phyloP scores from a whole-genome alignment of 2,113 vertebrate species.

The Gadus macrocephalus region DNA sequence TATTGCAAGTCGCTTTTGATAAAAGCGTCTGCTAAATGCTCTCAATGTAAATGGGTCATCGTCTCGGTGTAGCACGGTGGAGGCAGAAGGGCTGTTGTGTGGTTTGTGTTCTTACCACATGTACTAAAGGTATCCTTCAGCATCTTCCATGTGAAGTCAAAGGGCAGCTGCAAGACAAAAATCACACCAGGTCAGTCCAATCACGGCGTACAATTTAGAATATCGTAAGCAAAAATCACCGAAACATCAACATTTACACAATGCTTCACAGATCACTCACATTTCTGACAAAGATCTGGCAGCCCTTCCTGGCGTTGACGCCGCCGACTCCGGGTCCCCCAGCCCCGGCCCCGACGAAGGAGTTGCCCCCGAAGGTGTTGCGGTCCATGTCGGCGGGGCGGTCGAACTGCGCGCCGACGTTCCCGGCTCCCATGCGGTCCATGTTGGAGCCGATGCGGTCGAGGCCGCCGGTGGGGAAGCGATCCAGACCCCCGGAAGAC shows the following conservation, averaged over 20 bases:
- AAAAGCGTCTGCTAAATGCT: no score
- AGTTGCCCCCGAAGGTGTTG: conserved; percentile 84
- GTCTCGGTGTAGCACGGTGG: no score
- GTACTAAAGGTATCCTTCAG: conserved; percentile 96
- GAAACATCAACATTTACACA: background rate
- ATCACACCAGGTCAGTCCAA: background rate
- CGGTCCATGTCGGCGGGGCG: conserved; percentile 87
- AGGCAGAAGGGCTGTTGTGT: background rate
- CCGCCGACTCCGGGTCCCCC: conserved; percentile 80
- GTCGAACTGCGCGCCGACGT: conserved; percentile 86
- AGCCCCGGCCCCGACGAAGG: conserved; percentile 81
- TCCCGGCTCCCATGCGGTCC: conserved; percentile 85
- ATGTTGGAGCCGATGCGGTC: conserved; percentile 84
- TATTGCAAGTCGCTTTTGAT: no score
- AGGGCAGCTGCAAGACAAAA: conserved; percentile 80
- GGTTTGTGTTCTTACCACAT: conserved; percentile 78
- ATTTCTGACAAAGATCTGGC: conserved; percentile 98
- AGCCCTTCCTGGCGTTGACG: conserved; percentile 85
- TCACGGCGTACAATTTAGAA: background rate
- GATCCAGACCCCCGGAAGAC: conserved; percentile 62
- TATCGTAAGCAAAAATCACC: background rate
- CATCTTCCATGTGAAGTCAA: conserved; percentile 99
- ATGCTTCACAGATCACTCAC: conserved; percentile 67
- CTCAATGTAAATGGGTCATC: no score
- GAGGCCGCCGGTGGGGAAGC: conserved; percentile 73